phyloP scores from a whole-genome alignment of 1,140 invertebrate species.

The Drosophila sp. region DNA sequence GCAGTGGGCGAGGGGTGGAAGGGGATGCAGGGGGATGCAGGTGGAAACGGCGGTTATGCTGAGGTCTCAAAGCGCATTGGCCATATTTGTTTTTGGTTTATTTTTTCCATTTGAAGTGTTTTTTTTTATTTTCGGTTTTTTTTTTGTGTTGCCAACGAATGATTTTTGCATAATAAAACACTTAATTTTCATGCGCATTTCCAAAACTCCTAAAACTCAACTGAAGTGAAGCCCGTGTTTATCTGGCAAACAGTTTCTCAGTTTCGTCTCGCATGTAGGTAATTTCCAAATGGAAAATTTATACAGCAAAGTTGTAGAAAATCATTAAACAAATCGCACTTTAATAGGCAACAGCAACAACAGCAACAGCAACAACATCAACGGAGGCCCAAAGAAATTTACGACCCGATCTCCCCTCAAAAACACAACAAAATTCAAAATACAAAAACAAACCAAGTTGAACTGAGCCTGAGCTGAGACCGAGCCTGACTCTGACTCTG shows the following conservation, averaged over 20 bases:
- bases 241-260: slow-evolving; percentile 2
- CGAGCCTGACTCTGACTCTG: slow-evolving; percentile 21
- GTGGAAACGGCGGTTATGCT: slow-evolving; percentile 17
- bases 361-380: slow-evolving; percentile 51
- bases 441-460: slow-evolving; percentile 53
- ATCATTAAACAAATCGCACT: slow-evolving; percentile 84
- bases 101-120: slow-evolving; percentile 17
- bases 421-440: slow-evolving; percentile 34
- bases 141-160: slow-evolving; percentile 47
- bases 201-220: slow-evolving; percentile 59
- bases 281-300: slow-evolving; percentile 81
- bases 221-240: slow-evolving; percentile 5
- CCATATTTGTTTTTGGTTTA: slow-evolving; percentile 17
- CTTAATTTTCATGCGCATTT: slow-evolving; percentile 82
- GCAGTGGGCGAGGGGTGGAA: not conserved
- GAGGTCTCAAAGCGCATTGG: slow-evolving; percentile 58
- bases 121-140: not conserved
- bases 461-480: slow-evolving; percentile 50
- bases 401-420: slow-evolving; percentile 54
- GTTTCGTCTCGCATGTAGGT: slow-evolving; percentile 62
- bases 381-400: slow-evolving; percentile 68
- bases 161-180: slow-evolving; percentile 84
- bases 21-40: not conserved
- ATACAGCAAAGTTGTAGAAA: slow-evolving; percentile 79
- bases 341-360: slow-evolving; percentile 74